These are phyloP conservation scores for Cephonodes hylas DNA, from an alignment of 2,888 invertebrate genomes.

Conservation along the genomic window DNA sequence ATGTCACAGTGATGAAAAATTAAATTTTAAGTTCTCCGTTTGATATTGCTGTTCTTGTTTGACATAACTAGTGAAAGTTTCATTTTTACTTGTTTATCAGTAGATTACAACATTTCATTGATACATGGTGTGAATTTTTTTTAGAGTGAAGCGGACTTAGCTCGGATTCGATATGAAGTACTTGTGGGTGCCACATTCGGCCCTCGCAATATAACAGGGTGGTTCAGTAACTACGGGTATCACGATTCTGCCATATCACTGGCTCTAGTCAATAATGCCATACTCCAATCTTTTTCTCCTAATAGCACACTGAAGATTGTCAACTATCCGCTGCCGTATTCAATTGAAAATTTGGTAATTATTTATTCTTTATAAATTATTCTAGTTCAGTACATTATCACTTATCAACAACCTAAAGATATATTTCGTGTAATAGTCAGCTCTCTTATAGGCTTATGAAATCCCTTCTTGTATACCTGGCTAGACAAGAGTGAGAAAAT, in stretches of 20 bases:
- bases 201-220: conserved; percentile 77
- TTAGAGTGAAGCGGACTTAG: conserved; percentile 55
- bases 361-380: too few relatives aligned
- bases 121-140: conserved; percentile 19
- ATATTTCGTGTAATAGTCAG: too few relatives aligned
- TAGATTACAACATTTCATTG: neutral
- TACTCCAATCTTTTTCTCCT: conserved; percentile 73
- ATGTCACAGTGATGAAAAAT: too few relatives aligned
- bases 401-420: too few relatives aligned
- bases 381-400: neutral
- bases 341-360: conserved; percentile 80
- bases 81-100: too few relatives aligned
- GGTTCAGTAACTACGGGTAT: conserved; percentile 90
- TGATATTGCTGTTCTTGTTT: too few relatives aligned
- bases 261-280: conserved; percentile 83
- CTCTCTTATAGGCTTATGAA: too few relatives aligned
- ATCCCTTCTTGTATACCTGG: too few relatives aligned
- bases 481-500: too few relatives aligned
- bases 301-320: conserved; percentile 69
- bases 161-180: conserved; percentile 74
- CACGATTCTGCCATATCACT: conserved; percentile 87
- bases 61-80: too few relatives aligned
- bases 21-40: too few relatives aligned
- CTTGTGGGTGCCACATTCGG: conserved; percentile 82
- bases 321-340: conserved; percentile 87